These are phyloP conservation scores for Harpalus rubripes DNA, from an alignment of 2,888 invertebrate genomes.

Conservation along the genomic window DNA sequence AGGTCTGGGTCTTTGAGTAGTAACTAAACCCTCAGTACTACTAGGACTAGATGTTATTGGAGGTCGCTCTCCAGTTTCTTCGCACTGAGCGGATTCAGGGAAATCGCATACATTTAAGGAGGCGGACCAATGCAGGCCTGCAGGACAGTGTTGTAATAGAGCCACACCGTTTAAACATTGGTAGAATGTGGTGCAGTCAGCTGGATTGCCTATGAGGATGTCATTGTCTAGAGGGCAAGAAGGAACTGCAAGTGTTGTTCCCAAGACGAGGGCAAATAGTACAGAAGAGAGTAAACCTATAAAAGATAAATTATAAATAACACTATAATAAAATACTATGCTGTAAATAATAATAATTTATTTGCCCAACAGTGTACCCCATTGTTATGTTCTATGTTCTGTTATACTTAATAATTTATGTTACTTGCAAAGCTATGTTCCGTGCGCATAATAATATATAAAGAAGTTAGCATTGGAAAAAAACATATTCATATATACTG, in stretches of 20 bases:
- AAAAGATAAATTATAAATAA: not conserved
- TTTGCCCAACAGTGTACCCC: too few relatives aligned
- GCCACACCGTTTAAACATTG: slow-evolving; percentile 62
- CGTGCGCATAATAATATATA: too few relatives aligned
- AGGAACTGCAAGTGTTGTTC: not conserved
- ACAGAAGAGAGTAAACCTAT: not conserved
- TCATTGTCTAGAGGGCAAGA: slow-evolving; percentile 47
- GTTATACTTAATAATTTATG: too few relatives aligned
- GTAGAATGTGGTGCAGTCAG: slow-evolving; percentile 66
- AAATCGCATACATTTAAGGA: slow-evolving; percentile 63
- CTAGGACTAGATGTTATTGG: not conserved
- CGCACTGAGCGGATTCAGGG: slow-evolving; percentile 60
- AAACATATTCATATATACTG: too few relatives aligned
- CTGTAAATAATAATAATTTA: too few relatives aligned
- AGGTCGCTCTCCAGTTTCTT: slow-evolving; percentile 4
- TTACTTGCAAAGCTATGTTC: too few relatives aligned
- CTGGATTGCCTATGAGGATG: slow-evolving; percentile 28
- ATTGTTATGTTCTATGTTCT: too few relatives aligned
- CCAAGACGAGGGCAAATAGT: not conserved
- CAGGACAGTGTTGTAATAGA: slow-evolving; percentile 54
- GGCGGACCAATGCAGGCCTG: slow-evolving; percentile 61
- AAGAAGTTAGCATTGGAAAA: too few relatives aligned
- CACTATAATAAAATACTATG: not conserved
- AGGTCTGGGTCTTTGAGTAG: not conserved
- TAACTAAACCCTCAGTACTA: too few relatives aligned